Conservation (phyloP, 2,888 invertebrate species). For the Cephus spinipes region DNA sequence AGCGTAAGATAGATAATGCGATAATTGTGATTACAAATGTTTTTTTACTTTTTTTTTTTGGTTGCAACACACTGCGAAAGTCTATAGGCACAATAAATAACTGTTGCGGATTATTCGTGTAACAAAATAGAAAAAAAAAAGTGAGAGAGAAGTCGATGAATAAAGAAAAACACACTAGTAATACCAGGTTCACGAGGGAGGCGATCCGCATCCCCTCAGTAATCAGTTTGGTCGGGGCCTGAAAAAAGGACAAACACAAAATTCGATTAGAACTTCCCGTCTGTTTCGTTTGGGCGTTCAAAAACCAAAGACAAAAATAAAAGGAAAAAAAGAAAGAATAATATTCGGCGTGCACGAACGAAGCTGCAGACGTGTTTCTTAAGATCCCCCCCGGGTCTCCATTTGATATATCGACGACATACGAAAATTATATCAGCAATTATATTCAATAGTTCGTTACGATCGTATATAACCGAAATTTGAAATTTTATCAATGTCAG, state of each 20-base stretch:
- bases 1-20: constrained; percentile 3
- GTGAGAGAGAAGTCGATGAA: constrained; percentile 12
- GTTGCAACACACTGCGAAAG: constrained; percentile 20
- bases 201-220: constrained; percentile 42
- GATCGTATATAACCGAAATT: neutral
- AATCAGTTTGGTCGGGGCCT: constrained; percentile 63
- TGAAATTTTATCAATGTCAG: neutral
- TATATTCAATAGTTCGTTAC: too few species aligned
- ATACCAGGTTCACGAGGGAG: constrained; percentile 39
- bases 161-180: constrained; percentile 46
- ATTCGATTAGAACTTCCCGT: neutral
- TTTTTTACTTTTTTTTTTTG: constrained; percentile 4
- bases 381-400: neutral
- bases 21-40: neutral
- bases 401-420: neutral
- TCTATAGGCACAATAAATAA: constrained; percentile 22
- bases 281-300: neutral
- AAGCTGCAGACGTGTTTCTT: neutral
- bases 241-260: constrained; percentile 31
- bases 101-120: constrained; percentile 34
- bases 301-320: constrained; percentile 9
- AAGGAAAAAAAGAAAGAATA: neutral
- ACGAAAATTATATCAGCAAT: neutral
- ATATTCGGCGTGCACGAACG: neutral
- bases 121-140: constrained; percentile 47